Evolutionary conservation across 2,113 vertebrate species (phyloP).

Genomic region (Phalacrocorax pelagicus): DNA sequence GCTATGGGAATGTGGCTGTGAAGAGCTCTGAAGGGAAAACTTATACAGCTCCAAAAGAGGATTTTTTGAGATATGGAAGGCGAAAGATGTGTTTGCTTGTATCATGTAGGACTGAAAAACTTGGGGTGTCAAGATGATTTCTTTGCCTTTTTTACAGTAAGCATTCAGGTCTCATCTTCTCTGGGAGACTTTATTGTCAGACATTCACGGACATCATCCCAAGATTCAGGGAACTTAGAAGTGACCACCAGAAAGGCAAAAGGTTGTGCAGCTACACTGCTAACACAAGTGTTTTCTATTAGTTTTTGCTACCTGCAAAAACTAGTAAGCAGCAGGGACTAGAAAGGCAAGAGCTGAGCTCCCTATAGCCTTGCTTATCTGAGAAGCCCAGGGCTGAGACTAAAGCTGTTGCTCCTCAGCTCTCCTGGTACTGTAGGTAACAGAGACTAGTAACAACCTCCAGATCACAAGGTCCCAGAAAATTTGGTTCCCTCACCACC

Average conservation of each 20-base stretch:
- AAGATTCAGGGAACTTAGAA: neutral
- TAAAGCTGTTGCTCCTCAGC: neutral
- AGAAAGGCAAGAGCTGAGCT: neutral
- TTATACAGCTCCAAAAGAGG: neutral
- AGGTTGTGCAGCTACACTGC: neutral
- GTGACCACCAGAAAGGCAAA: neutral
- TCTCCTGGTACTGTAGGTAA: neutral
- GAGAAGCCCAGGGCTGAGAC: neutral
- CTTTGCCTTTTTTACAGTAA: neutral
- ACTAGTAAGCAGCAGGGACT: rapidly evolving
- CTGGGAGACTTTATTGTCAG: neutral
- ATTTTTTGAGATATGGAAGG: neutral
- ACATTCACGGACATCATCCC: neutral
- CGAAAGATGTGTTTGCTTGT: neutral
- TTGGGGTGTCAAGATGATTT: neutral
- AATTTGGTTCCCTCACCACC: neutral
- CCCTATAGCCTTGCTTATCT: neutral
- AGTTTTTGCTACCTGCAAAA: neutral
- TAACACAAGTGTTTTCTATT: neutral
- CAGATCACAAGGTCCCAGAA: neutral
- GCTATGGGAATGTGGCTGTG: neutral
- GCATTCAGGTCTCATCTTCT: neutral
- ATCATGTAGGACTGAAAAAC: neutral
- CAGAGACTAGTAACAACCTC: neutral
- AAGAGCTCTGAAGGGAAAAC: neutral